A percentile compares a stretch with the other conserved stretches of the same genome.
phyloP scores from a whole-genome alignment of 2,113 vertebrate species.

The Seriola dumerili region DNA sequence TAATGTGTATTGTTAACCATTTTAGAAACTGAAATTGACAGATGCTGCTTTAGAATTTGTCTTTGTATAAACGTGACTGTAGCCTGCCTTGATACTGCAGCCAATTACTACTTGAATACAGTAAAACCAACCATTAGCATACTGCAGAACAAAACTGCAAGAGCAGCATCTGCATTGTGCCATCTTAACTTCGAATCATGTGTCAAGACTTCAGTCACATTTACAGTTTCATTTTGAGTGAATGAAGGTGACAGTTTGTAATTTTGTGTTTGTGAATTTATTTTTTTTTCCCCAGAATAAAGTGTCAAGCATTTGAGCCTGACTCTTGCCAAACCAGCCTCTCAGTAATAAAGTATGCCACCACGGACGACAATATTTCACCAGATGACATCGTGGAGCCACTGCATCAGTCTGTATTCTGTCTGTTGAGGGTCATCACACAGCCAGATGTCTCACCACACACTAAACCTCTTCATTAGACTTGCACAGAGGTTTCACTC shows the following conservation, averaged over 20 bases:
- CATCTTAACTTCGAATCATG: no score
- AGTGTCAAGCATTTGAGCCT: background rate
- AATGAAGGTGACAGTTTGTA: background rate
- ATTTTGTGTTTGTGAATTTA: background rate
- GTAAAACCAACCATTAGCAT: no score
- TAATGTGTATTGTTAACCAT: background rate
- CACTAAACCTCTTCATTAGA: conserved; percentile 6
- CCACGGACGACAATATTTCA: background rate
- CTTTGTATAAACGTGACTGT: background rate
- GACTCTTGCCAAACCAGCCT: conserved; percentile 14
- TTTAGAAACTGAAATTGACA: background rate
- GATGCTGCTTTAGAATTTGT: background rate
- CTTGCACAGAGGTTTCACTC: background rate
- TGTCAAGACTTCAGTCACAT: background rate
- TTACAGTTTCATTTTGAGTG: background rate
- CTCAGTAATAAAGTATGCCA: rapidly evolving
- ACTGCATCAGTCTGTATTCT: background rate
- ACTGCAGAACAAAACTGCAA: no score
- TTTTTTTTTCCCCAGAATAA: conserved; percentile 35
- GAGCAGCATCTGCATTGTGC: background rate
- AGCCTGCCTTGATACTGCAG: background rate
- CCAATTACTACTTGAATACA: no score
- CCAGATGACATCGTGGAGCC: background rate
- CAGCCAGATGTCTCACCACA: background rate
- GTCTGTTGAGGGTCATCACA: background rate